Evolutionary conservation across 2,113 vertebrate species (phyloP), one percentile per base, ranked within the genome.

Genomic region (Telmatochromis brachygnathus): DNA sequence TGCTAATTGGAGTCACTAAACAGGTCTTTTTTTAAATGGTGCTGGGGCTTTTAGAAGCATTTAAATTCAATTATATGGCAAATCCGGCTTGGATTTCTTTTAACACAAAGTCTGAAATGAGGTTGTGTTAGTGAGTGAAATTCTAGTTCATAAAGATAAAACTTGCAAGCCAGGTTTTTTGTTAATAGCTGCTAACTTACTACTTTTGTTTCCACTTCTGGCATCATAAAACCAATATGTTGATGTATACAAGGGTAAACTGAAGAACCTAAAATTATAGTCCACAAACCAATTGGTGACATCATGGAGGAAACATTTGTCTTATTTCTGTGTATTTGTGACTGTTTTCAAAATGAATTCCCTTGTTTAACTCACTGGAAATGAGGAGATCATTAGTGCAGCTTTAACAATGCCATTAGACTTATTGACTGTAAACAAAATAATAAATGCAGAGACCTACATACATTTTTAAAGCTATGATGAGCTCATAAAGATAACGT

Each of bases 81-180:
- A 73, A 26, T 26, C 13, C 0, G 0, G 68, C 68, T 42, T 45
- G 0, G 5, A 15, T 73, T 26, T 73, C 65, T 42, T 42, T 70
- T 73, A 70, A 62, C 58, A 62, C 17, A 62, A 62, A 62, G 37
- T 70, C n/a, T 65, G 60, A 65, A 65, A 12, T 65, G 60, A 23
- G 37, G 7, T 23, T 23, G 35, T 42, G 7, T 70, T 23, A 70
- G 12, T 70, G 12, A 70, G 35, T 70, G 5, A 42, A 73, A 17
- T 26, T 42, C 2, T 73, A 73, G n/a, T 45, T 26, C 21, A 73
- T 45, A 6, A 73, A 73, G 37, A 73, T 45, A 45, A 42, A 73
- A 39, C 35, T 68, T 70, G 65, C 3, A 0, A 42, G 7, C 37
- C 37, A 45, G 23, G 5, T 9, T 42, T 23, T 70, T 23, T 70